phyloP scores from a whole-genome alignment of 2,113 vertebrate genomes.

The Eurystomus gularis region DNA sequence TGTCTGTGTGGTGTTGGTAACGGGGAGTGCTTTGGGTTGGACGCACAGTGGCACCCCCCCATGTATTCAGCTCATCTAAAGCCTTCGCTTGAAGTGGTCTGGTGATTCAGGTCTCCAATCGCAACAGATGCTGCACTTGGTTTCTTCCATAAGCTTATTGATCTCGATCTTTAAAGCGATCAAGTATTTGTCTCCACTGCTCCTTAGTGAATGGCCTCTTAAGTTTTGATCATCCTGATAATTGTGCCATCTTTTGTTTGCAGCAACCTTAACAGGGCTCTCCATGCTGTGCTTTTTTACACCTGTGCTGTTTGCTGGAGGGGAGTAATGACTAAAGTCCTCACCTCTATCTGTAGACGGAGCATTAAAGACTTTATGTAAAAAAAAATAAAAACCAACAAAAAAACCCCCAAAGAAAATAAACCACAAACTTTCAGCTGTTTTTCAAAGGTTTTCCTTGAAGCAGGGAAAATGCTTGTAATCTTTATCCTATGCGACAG shows the following conservation, averaged over 20 bases:
- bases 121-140: fast-evolving
- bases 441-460: neutral
- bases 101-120: neutral
- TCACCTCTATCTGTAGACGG: neutral
- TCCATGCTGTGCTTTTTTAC: neutral
- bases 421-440: neutral
- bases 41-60: fast-evolving
- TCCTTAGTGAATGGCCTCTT: neutral
- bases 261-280: neutral
- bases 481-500: neutral
- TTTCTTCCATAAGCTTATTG: neutral
- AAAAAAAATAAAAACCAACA: neutral
- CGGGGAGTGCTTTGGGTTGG: fast-evolving
- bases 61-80: neutral
- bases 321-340: no score
- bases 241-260: neutral
- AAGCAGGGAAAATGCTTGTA: neutral
- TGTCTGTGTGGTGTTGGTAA: neutral
- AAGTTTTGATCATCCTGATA: neutral
- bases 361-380: neutral
- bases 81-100: neutral
- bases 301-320: fast-evolving
- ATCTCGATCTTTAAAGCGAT: neutral
- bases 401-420: neutral
- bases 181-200: neutral